Evolutionary conservation across 1,140 invertebrate species (phyloP).

Genomic region (Bicyclus anynana): DNA sequence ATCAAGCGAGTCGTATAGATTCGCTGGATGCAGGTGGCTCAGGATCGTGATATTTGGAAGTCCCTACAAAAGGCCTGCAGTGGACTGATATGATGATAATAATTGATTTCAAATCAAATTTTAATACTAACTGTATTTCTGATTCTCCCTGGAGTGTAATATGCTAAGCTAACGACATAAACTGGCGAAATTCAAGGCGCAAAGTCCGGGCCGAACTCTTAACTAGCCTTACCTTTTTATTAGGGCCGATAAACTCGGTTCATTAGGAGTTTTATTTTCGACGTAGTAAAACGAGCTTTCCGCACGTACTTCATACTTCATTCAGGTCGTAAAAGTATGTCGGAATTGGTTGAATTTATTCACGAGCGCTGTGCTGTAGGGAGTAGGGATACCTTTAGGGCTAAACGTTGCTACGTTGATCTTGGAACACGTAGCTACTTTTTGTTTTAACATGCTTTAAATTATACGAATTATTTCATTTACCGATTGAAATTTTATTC

Average conservation of each 20-base stretch:
- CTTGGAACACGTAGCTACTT: background rate
- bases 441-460: background rate
- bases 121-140: too few relatives aligned
- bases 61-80: too few relatives aligned
- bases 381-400: background rate
- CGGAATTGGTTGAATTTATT: slow-evolving; percentile 22
- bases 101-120: background rate
- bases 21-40: too few relatives aligned
- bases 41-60: too few relatives aligned
- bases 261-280: slow-evolving; percentile 26
- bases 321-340: slow-evolving; percentile 23
- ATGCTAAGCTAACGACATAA: background rate
- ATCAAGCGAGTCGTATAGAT: too few relatives aligned
- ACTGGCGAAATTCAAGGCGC: slow-evolving; percentile 4
- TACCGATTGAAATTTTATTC: background rate
- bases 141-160: background rate
- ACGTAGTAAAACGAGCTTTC: slow-evolving; percentile 22
- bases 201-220: background rate
- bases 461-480: background rate
- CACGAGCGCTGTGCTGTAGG: slow-evolving; percentile 2
- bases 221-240: slow-evolving; percentile 19
- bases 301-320: slow-evolving; percentile 25
- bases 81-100: too few relatives aligned
- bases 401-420: background rate
- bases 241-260: slow-evolving; percentile 20